Evolutionary conservation across 2,888 invertebrate species (phyloP), one percentile per base, ranked within the genome.

Genomic region (Ophion ventricosus): DNA sequence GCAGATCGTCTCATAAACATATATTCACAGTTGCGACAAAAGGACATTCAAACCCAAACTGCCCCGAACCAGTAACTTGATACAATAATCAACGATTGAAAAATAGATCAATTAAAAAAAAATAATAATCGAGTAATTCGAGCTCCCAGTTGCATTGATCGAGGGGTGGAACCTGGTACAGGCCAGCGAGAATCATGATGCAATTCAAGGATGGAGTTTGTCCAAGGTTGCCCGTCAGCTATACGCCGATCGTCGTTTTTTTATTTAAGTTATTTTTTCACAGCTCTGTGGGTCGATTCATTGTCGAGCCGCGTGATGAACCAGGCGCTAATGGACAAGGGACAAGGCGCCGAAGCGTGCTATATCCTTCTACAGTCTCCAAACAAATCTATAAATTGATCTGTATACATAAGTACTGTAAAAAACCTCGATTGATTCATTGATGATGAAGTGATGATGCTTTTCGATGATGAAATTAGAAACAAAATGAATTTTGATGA

Each of bases 281-380:
- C 1, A 49, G 2, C 17, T 4, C 35, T 20, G 10, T 67, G 56
- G 49, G 69, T 49, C 61, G 66, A 80, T 79, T 84, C 77, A 80
- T 79, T 67, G 82, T 63, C 70, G 87, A 89, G 88, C 88, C 85
- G 85, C 88, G 89, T 91, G 91, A 90, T 91, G 91, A 91, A 88
- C 90, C 88, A 90, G 90, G 90, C 91, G 91, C 92, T 90, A 92
- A 85, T 85, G 89, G 89, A 91, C 90, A 90, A 90, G 90, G 88
- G 88, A 84, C 79, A 67, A 72, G 78, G 81, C 57, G 81, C 78
- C 84, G 78, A 63, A 64, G 69, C 59, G 59, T 74, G 77, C 78
- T 75, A 43, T 75, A 78, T 81, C 78, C 67, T 67, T 66, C 49
- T 57, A 69, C 35, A 73, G 20, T 56, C 14, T 54, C 66, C 56